phyloP scores from a whole-genome alignment of 2,888 invertebrate species.

The Drosophila quasianomalipes region DNA sequence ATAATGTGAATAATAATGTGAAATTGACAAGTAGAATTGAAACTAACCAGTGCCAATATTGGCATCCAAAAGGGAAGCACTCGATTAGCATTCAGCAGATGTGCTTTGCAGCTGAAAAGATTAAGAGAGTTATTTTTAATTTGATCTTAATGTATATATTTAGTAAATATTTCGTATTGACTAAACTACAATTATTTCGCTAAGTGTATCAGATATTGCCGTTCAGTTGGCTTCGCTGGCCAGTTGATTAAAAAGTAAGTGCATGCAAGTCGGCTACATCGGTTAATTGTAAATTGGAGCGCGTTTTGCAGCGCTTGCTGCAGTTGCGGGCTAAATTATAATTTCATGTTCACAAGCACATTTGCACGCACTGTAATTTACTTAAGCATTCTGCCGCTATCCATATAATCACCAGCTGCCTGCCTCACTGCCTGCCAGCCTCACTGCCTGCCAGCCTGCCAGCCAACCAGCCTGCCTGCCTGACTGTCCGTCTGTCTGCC shows the following conservation, averaged over 20 bases:
- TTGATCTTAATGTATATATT: too few species aligned
- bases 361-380: conserved; percentile 82
- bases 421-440: conserved; percentile 15
- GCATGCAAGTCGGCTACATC: conserved; percentile 49
- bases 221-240: conserved; percentile 14
- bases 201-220: conserved; percentile 2
- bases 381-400: conserved; percentile 78
- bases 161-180: neutral
- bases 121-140: neutral
- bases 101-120: neutral
- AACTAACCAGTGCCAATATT: neutral
- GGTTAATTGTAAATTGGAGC: conserved; percentile 71
- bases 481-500: conserved; percentile 24
- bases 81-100: neutral
- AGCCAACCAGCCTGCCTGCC: conserved; percentile 1
- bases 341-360: conserved; percentile 82
- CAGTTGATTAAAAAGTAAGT: conserved; percentile 70
- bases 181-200: neutral
- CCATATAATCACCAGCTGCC: conserved; percentile 60
- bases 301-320: conserved; percentile 39
- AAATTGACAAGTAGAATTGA: neutral
- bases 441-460: conserved; percentile 16
- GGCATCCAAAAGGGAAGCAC: neutral
- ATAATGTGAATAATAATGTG: neutral
- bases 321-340: conserved; percentile 68